Evolutionary conservation across 2,113 vertebrate species (phyloP).

Genomic region (Salvelinus fontinalis): DNA sequence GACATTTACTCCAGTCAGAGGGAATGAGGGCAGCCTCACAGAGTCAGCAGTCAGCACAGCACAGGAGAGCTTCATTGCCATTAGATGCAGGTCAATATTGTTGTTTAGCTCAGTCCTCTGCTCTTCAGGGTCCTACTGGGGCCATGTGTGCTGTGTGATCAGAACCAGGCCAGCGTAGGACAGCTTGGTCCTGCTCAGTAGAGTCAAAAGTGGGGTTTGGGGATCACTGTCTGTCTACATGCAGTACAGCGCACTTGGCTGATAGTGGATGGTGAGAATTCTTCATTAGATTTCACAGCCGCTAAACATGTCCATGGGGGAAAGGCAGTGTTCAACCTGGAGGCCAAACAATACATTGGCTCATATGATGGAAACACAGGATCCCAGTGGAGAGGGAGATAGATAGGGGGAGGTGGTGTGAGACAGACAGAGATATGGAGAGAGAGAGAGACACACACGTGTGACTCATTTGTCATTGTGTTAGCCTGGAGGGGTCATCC

Average conservation of each 20-base stretch:
- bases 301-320: slow-evolving; percentile 40
- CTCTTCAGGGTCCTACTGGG: slow-evolving; percentile 2
- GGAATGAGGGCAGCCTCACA: too few relatives aligned
- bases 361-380: slow-evolving; percentile 42
- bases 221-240: slow-evolving; percentile 7
- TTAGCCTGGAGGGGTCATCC: slow-evolving; percentile 44
- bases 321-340: background rate
- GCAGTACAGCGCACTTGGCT: slow-evolving; percentile 24
- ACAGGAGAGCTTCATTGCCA: background rate
- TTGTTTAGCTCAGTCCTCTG: background rate
- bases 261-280: slow-evolving; percentile 45
- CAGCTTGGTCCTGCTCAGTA: background rate
- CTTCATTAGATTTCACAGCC: slow-evolving; percentile 39
- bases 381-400: slow-evolving; percentile 13
- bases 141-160: background rate
- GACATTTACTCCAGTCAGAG: too few relatives aligned
- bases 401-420: too few relatives aligned
- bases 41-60: too few relatives aligned
- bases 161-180: too few relatives aligned
- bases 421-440: slow-evolving; percentile 4
- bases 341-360: slow-evolving; percentile 9
- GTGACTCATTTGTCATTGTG: slow-evolving; percentile 61
- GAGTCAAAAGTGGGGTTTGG: slow-evolving; percentile 11
- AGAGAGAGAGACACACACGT: background rate
- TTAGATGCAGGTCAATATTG: too few relatives aligned